Base-by-base conservation (phyloP, 1,140 invertebrate species). In the Heterodera carotae region DNA sequence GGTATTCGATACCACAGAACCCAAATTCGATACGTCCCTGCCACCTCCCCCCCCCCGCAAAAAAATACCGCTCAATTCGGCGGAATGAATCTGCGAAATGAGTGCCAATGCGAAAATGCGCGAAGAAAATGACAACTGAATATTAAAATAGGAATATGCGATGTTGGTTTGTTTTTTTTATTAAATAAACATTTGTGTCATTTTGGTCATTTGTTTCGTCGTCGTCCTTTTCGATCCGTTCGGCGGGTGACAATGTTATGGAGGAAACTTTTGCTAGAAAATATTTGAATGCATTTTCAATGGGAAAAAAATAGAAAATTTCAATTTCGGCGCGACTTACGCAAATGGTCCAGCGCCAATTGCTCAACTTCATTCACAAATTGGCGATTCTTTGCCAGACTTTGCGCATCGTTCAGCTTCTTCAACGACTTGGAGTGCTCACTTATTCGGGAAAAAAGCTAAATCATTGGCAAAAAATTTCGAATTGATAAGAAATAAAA, bases 401-500 rank as follows among this genome's bases (percentile, higher is more conserved):
- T 25, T 4, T 2, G 31, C 12, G 15, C 36, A 59, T 33, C 53
- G 0, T 53, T 73, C 48, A 60, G 12, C 6, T 29, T 73, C 31
- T 62, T 27, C 25, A 73, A 8, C n/a, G 7, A 62, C 33, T 36
- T 73, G 4, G 71, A 73, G 31, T 73, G 71, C 36, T 29, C 71
- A n/a, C 53, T 53, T 18, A 73, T 34, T 6, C 71, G 71, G 10
- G 31, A 53, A 62, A 73, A 62, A 60, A 73, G 71, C 71, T 73
- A 4, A 73, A 73, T 25, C 15, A 27, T 18, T 18, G 1, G 27
- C 22, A 31, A 66, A 62, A 31, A 62, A 62, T 62, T 1, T 31
- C n/a, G n/a, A n/a, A n/a, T n/a, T n/a, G n/a, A n/a, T n/a, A n/a
- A n/a, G n/a, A n/a, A n/a, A n/a, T n/a, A n/a, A n/a, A n/a, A n/a